These are phyloP conservation scores for Polyodon spathula DNA, from an alignment of 2,113 vertebrate genomes.

Conservation along the genomic window DNA sequence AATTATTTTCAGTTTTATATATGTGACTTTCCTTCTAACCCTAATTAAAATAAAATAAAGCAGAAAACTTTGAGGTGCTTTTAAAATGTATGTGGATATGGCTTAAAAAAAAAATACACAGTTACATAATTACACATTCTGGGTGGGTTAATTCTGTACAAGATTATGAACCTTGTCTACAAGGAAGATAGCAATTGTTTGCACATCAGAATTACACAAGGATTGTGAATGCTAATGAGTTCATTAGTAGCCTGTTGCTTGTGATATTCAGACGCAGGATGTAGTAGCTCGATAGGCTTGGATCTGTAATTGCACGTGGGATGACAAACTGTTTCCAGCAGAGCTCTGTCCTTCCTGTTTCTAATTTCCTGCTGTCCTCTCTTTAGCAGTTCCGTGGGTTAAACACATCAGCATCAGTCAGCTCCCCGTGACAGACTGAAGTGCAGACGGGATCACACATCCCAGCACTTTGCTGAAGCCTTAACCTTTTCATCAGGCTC, in stretches of 20 bases:
- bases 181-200: conserved; percentile 38
- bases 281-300: conserved; percentile 41
- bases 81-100: background rate
- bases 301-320: conserved; percentile 48
- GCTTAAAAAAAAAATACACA: background rate
- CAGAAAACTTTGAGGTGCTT: too few relatives aligned
- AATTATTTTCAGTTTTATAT: conserved; percentile 10
- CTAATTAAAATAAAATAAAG: too few relatives aligned
- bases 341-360: conserved; percentile 44
- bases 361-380: conserved; percentile 48
- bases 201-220: conserved; percentile 51
- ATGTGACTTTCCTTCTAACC: too few relatives aligned
- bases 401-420: conserved; percentile 45
- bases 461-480: conserved; percentile 37
- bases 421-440: conserved; percentile 41
- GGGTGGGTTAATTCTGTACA: background rate
- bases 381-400: conserved; percentile 49
- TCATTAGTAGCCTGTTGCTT: conserved; percentile 56
- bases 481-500: conserved; percentile 46
- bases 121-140: conserved; percentile 1
- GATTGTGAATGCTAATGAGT: conserved; percentile 61
- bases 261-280: conserved; percentile 57
- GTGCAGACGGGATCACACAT: conserved; percentile 31
- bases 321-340: conserved; percentile 52
- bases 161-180: conserved; percentile 5